phyloP scores from a whole-genome alignment of 1,140 invertebrate species.

The Magallana ariakensis region DNA sequence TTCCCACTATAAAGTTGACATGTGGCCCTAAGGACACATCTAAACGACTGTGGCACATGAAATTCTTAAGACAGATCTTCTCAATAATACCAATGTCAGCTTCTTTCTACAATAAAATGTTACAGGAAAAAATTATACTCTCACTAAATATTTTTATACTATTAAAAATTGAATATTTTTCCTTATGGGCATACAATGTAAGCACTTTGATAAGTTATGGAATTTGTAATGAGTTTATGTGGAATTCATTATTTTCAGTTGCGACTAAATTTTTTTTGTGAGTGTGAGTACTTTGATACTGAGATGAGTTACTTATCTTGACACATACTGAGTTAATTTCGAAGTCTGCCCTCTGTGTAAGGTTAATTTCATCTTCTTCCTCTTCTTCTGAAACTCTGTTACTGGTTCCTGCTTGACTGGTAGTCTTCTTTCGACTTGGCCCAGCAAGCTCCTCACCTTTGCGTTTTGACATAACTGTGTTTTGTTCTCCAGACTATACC shows the following conservation, averaged over 20 bases:
- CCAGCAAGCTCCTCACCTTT: constrained; percentile 35
- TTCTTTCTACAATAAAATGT: constrained; percentile 59
- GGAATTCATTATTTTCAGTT: too few relatives aligned
- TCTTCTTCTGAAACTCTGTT: constrained; percentile 23
- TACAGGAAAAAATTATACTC: too few relatives aligned
- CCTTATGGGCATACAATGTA: too few relatives aligned
- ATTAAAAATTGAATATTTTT: too few relatives aligned
- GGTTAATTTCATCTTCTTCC: constrained; percentile 35
- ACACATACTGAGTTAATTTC: background rate
- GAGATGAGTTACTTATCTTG: too few relatives aligned
- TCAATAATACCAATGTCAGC: constrained; percentile 86
- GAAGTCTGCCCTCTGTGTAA: constrained; percentile 42
- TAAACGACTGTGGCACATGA: constrained; percentile 94
- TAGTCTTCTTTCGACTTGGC: constrained; percentile 31
- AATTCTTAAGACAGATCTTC: constrained; percentile 89
- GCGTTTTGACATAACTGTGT: constrained; percentile 22
- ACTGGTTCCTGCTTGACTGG: background rate
- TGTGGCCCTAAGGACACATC: constrained; percentile 87
- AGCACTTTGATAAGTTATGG: too few relatives aligned
- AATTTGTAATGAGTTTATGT: too few relatives aligned
- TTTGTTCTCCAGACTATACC: background rate
- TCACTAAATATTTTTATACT: too few relatives aligned
- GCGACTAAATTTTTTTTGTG: too few relatives aligned
- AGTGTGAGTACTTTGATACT: background rate
- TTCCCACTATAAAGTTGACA: constrained; percentile 94